Percentiles rank a stretch among this genome's conserved stretches.
Conservation (phyloP, 2,888 invertebrate genomes). For the Dusona sp. region DNA sequence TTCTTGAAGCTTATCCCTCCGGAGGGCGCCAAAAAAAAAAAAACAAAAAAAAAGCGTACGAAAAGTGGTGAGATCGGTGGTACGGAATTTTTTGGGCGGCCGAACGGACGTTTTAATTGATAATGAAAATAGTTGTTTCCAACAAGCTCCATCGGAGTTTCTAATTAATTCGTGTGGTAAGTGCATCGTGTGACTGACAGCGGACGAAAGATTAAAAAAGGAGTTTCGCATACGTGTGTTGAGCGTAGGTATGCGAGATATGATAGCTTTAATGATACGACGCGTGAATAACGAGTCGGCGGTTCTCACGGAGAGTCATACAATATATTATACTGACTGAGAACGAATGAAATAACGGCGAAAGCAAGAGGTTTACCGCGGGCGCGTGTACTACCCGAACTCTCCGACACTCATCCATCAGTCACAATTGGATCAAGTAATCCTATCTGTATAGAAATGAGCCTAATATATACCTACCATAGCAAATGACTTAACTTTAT, state of each 20-base stretch:
- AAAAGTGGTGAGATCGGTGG: constrained; percentile 13
- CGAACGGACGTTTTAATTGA: constrained; percentile 41
- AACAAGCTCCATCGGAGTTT: constrained; percentile 32
- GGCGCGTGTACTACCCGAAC: constrained; percentile 1
- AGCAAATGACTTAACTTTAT: no score
- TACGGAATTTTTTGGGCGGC: background rate
- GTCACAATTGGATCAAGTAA: background rate
- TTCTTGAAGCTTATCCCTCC: no score
- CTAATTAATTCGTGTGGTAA: constrained; percentile 52
- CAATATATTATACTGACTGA: constrained; percentile 14
- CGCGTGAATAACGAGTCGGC: constrained; percentile 54
- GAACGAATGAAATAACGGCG: constrained; percentile 30
- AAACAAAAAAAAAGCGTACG: background rate
- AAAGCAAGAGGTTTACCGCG: constrained; percentile 24
- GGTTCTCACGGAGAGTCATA: constrained; percentile 53
- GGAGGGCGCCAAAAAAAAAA: background rate
- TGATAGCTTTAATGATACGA: constrained; percentile 26
- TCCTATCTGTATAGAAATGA: background rate
- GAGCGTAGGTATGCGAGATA: background rate
- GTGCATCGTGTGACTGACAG: constrained; percentile 2
- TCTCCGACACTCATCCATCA: constrained; percentile 17
- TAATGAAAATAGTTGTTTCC: constrained; percentile 36
- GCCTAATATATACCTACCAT: no score
- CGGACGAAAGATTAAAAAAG: constrained; percentile 19
- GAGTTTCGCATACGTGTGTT: background rate